Evolutionary conservation across 2,113 vertebrate genomes (phyloP).

Genomic region (Myiagra hebetior): DNA sequence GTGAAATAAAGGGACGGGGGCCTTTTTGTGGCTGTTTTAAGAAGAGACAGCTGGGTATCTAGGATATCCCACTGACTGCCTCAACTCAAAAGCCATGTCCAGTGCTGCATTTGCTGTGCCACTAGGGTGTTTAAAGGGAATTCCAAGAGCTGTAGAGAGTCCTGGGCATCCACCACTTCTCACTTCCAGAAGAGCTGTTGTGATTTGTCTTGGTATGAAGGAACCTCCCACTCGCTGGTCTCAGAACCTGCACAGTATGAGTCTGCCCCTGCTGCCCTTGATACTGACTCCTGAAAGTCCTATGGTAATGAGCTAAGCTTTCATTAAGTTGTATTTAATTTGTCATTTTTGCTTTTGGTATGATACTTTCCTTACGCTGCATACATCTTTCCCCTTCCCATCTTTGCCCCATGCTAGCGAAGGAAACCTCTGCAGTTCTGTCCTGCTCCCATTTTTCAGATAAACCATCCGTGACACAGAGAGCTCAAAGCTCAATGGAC

Average conservation of each 20-base stretch:
- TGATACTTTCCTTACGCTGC: not conserved
- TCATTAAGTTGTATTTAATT: not conserved
- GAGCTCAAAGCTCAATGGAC: constrained; percentile 46
- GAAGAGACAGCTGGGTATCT: not conserved
- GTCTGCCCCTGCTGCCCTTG: not conserved
- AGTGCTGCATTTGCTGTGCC: not conserved
- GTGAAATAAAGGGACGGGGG: not conserved
- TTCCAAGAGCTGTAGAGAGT: not conserved
- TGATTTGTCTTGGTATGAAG: not conserved
- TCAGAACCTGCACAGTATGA: not conserved
- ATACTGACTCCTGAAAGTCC: not conserved
- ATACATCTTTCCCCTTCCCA: not conserved
- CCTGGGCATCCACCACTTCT: no score
- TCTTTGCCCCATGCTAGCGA: constrained; percentile 59
- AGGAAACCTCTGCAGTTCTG: constrained; percentile 69
- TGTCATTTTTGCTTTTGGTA: not conserved
- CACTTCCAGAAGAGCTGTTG: not conserved
- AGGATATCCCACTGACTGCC: not conserved
- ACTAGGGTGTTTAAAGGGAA: not conserved
- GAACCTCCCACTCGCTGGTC: not conserved
- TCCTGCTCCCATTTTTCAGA: constrained; percentile 73
- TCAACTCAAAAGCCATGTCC: not conserved
- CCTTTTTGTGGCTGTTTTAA: not conserved
- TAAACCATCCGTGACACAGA: constrained; percentile 72
- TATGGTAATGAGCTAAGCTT: not conserved